Base-by-base conservation (phyloP, 2,888 invertebrate genomes). In the Morpho deidamia region DNA sequence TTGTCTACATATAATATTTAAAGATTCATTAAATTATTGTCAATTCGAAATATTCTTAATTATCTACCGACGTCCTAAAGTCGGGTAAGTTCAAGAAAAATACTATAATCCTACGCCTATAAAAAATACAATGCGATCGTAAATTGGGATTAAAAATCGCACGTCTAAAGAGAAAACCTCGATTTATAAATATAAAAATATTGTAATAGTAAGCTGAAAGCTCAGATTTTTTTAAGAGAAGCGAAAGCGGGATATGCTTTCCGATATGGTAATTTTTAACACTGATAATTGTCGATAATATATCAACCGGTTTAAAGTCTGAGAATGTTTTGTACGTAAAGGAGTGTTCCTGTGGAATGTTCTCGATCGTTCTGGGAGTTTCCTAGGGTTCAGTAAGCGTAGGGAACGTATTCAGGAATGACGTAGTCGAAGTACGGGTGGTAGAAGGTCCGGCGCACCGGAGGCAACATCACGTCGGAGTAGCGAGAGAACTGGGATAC, bases 401-500 rank as follows among this genome's bases (percentile, higher is more conserved):
- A 81, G 56, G 83, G 83, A 60, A 76, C 56, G 62, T 71, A 75
- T 51, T 87, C 85, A n/a, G 85, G 83, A 47, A 74, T 71, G 35
- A 71, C 70, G 70, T 77, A 77, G 55, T 83, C 83, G 66, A 75
- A 69, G 70, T 77, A 80, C 44, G 85, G 86, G 66, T 77, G 81
- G 73, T 79, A 80, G 68, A 70, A 69, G 43, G 76, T 71, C 67
- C 87, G 88, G 58, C 87, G 87, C 0, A 63, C 67, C 0, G 86
- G 85, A 0, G 86, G 87, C 59, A 83, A 66, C 81, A 88, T 83
- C 57, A 78, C 78, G 69, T 88, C 89, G 7, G 89, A 86, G 78
- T 89, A 89, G 67, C 88, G 88, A 1, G 84, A 84, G 79, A 89
- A 89, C 65, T 89, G 88, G 1, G 83, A 83, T 51, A 84, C 74